Percentiles rank a stretch among this genome's conserved stretches.
These are phyloP conservation scores for Hipparchia sbordonii DNA, from an alignment of 2,888 invertebrate genomes.

Conservation along the genomic window DNA sequence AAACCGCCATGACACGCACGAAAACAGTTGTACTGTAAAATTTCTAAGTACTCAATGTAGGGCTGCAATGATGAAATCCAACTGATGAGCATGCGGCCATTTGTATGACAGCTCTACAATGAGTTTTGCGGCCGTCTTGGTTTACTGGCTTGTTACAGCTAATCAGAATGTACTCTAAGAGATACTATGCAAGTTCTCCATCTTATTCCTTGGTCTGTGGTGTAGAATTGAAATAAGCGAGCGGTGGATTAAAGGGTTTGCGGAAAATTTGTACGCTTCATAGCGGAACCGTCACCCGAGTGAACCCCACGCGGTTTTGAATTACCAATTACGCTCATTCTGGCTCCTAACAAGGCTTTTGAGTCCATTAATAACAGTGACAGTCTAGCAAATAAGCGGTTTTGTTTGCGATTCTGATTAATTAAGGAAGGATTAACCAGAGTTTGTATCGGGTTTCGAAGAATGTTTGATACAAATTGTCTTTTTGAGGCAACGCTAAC, in stretches of 20 bases:
- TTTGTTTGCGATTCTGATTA: constrained; percentile 37
- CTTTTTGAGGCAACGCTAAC: neutral
- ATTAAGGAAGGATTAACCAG: constrained; percentile 26
- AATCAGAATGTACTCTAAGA: neutral
- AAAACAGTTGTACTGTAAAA: too few species aligned
- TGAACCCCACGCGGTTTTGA: constrained; percentile 72
- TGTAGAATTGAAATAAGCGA: constrained; percentile 77
- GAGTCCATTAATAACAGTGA: constrained; percentile 41
- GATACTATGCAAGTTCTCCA: neutral
- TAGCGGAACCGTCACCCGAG: constrained; percentile 55
- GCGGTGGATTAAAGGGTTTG: constrained; percentile 80
- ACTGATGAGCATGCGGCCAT: too few species aligned
- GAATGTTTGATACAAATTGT: constrained; percentile 11
- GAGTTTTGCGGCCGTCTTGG: too few species aligned
- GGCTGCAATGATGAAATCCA: neutral
- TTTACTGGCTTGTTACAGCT: neutral
- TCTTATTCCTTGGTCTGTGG: neutral
- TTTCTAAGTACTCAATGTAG: too few species aligned
- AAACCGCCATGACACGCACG: too few species aligned
- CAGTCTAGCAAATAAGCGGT: constrained; percentile 36
- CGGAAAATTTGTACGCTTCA: constrained; percentile 77
- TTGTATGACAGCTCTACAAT: neutral
- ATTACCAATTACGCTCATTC: constrained; percentile 80
- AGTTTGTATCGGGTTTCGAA: constrained; percentile 17
- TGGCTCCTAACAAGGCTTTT: constrained; percentile 41